phyloP scores from a whole-genome alignment of 1,140 invertebrate species.

The Ips typographus region DNA sequence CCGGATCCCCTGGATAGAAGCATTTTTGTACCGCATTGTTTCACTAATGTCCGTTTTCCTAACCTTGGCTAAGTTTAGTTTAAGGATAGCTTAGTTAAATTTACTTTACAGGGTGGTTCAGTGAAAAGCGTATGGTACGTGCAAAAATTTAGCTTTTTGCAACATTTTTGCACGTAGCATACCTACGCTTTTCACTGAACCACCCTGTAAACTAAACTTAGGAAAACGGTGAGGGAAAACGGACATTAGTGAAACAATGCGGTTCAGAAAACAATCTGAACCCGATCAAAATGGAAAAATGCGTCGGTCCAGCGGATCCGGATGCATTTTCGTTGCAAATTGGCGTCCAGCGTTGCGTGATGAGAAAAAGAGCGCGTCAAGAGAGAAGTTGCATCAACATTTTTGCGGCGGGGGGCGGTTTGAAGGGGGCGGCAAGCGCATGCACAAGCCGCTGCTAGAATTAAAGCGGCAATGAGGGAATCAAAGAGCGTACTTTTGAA shows the following conservation, averaged over 20 bases:
- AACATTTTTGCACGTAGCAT: no score
- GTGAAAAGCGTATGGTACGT: neutral
- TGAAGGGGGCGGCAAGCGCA: conserved; percentile 45
- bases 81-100: no score
- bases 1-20: neutral
- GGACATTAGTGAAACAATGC: neutral
- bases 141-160: neutral
- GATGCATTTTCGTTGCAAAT: conserved; percentile 5
- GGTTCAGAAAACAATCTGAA: neutral
- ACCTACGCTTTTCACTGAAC: neutral
- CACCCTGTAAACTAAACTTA: neutral
- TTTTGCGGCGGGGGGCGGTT: conserved; percentile 21
- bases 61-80: no score
- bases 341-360: conserved; percentile 26
- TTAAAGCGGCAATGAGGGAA: conserved; percentile 53
- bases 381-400: conserved; percentile 25
- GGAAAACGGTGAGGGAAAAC: neutral
- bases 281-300: neutral
- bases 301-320: conserved; percentile 4
- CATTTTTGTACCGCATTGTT: neutral
- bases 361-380: conserved; percentile 31
- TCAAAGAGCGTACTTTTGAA: conserved; percentile 54
- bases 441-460: conserved; percentile 48
- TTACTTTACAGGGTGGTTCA: neutral
- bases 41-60: no score